A percentile compares a stretch with the other conserved stretches of the same genome.
Conservation (phyloP, 2,797 vertebrate genomes). For the Cryptoblepharus egeriae region DNA sequence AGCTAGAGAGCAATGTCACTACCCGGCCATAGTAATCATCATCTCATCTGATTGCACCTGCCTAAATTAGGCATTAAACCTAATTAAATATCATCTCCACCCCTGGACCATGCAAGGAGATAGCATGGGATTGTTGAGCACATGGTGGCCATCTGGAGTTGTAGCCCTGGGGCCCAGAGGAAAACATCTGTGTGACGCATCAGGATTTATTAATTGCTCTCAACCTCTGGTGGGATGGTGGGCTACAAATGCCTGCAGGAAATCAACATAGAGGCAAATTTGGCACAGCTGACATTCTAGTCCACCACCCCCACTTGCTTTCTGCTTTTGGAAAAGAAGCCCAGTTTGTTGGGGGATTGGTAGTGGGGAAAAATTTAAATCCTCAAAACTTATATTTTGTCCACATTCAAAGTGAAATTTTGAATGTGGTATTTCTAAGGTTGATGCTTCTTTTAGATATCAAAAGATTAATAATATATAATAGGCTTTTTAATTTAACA, state of each 20-base stretch:
- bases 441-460: neutral
- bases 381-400: neutral
- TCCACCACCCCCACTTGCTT: neutral
- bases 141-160: slow-evolving; percentile 55
- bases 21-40: slow-evolving; percentile 36
- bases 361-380: neutral
- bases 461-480: neutral
- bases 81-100: slow-evolving; percentile 37
- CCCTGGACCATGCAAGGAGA: slow-evolving; percentile 35
- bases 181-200: slow-evolving; percentile 34
- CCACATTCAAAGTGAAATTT: neutral
- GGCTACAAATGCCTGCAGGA: slow-evolving; percentile 46
- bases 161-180: slow-evolving; percentile 35
- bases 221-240: slow-evolving; percentile 36
- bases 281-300: neutral
- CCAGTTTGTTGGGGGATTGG: neutral
- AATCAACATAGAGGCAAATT: slow-evolving; percentile 23
- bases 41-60: slow-evolving; percentile 45
- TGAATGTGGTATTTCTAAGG: neutral
- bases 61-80: slow-evolving; percentile 63
- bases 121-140: slow-evolving; percentile 33
- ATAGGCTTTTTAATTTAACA: neutral
- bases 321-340: neutral
- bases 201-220: slow-evolving; percentile 44
- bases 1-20: slow-evolving; percentile 46